Conservation (phyloP, 2,797 vertebrate genomes). For the Chelidonichthys spinosus region DNA sequence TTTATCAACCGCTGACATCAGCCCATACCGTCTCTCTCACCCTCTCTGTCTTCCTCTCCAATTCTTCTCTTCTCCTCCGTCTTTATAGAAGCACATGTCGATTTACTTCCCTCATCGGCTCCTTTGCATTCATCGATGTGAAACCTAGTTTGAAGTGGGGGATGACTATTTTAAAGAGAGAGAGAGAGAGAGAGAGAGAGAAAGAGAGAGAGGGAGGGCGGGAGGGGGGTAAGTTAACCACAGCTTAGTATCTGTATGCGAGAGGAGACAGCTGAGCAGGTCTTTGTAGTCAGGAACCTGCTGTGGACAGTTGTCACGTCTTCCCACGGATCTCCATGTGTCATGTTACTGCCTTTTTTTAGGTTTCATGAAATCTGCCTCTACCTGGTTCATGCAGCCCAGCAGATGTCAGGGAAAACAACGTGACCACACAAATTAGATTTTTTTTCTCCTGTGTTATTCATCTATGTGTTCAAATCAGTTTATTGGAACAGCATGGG, state of each 20-base stretch:
- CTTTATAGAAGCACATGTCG: slow-evolving; percentile 89
- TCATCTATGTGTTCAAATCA: background rate
- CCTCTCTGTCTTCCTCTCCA: background rate
- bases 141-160: slow-evolving; percentile 76
- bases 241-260: slow-evolving; percentile 80
- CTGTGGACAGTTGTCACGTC: background rate
- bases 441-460: background rate
- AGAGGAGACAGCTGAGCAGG: background rate
- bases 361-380: background rate
- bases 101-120: slow-evolving; percentile 85
- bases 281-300: background rate
- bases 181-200: slow-evolving; percentile 5
- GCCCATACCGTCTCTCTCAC: slow-evolving; percentile 82
- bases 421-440: background rate
- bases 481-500: background rate
- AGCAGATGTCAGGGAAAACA: background rate
- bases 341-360: background rate
- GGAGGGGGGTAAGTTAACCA: slow-evolving; percentile 73
- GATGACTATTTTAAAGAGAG: slow-evolving; percentile 69
- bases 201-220: background rate
- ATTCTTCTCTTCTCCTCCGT: slow-evolving; percentile 67
- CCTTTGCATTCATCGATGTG: slow-evolving; percentile 72
- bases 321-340: background rate
- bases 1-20: slow-evolving; percentile 96
- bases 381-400: background rate